Evolutionary conservation across 2,797 vertebrate genomes (phyloP), one percentile per base, ranked within the genome.

Genomic region (Denticeps clupeoides): DNA sequence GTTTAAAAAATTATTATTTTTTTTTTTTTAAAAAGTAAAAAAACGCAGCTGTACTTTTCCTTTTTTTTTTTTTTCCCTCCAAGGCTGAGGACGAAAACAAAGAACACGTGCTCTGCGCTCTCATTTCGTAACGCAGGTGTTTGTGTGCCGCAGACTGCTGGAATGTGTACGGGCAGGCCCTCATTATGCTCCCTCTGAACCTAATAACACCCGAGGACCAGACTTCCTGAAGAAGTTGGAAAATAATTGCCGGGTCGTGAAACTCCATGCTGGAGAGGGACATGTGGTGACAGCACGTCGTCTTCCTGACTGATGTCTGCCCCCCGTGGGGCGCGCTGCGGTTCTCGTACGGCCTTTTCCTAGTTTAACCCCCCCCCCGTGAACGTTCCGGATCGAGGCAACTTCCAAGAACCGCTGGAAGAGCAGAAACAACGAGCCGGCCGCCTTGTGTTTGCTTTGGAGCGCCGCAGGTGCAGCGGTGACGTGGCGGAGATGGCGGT

Each of bases 111-210:
- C 24, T 26, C 18, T n/a, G n/a, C 18, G 44, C 47, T 37, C 26
- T 10, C 6, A 22, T 47, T 55, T 31, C 12, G 31, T 47, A 55
- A 55, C 25, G 19, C 40, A 47, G 40, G 44, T 48, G 52, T 51
- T 59, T 32, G 9, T 22, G 31, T 7, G 29, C 49, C n/a, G 8
- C 45, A 18, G 19, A 22, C 25, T 21, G 33, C 12, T 42, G 41
- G 43, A 51, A 44, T 51, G 40, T 51, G 44, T 25, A 50, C n/a
- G 1, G 51, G n/a, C 56, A 54, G 54, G 56, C 42, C 47, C 10
- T 1, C n/a, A n/a, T n/a, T n/a, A n/a, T n/a, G n/a, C n/a, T n/a
- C n/a, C n/a, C n/a, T n/a, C n/a, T n/a, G n/a, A n/a, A n/a, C n/a
- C n/a, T n/a, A n/a, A n/a, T n/a, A n/a, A n/a, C n/a, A n/a, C n/a